Conservation (phyloP, 2,113 vertebrate genomes). For the Cricetomys ansorgei region DNA sequence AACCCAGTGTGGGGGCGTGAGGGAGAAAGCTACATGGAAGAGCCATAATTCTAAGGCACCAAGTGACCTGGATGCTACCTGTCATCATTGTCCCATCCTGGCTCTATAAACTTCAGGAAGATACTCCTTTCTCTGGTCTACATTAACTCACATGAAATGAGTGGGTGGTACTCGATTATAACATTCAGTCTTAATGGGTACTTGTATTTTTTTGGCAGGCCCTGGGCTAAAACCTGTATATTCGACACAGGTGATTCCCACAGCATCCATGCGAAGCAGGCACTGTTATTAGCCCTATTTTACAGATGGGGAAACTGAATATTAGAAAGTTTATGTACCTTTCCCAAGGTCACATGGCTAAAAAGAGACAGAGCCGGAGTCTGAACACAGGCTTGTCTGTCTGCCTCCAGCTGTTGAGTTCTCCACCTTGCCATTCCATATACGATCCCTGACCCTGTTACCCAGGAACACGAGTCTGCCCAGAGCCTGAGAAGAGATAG, state of each 20-base stretch:
- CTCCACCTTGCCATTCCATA: not conserved
- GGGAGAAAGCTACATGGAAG: not conserved
- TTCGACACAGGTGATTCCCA: constrained; percentile 50
- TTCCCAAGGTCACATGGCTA: constrained; percentile 72
- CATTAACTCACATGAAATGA: constrained; percentile 24
- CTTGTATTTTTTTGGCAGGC: constrained; percentile 40
- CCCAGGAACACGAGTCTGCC: not conserved
- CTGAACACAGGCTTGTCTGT: not conserved
- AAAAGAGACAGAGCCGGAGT: not conserved
- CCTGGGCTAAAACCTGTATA: constrained; percentile 29
- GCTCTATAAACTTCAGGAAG: not conserved
- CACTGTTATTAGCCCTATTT: constrained; percentile 77
- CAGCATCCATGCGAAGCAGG: not conserved
- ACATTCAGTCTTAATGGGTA: constrained; percentile 23
- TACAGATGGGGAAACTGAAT: constrained; percentile 57
- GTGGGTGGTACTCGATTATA: constrained; percentile 29
- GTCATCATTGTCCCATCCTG: not conserved
- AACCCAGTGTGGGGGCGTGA: not conserved
- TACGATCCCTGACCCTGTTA: not conserved
- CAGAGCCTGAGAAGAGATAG: not conserved
- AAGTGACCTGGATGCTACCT: not conserved
- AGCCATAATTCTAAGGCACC: not conserved
- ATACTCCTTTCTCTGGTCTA: not conserved
- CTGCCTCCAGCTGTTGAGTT: not conserved
- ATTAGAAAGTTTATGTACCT: constrained; percentile 68